Percentiles rank a stretch among this genome's conserved stretches.
phyloP scores from a whole-genome alignment of 2,797 vertebrate genomes.

The Pantherophis alleghaniensis region DNA sequence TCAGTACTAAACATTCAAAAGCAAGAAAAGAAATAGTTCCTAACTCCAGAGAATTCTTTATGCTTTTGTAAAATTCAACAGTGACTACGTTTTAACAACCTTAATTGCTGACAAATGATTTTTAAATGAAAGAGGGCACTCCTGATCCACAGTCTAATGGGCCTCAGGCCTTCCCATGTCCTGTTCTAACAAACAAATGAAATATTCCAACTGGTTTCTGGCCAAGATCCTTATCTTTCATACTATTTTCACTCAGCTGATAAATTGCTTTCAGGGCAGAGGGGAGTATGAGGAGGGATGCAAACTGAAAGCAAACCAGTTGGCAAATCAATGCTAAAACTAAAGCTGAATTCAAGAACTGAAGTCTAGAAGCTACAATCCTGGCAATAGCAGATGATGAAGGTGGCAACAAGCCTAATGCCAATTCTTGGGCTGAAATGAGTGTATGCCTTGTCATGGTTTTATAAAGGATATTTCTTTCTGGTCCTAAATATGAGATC shows the following conservation, averaged over 20 bases:
- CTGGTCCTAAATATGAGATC: not conserved
- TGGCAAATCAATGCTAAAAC: not conserved
- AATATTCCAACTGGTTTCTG: not conserved
- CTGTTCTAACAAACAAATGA: not conserved
- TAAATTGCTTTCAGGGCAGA: not conserved
- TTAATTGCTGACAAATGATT: conserved; percentile 34
- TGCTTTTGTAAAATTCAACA: conserved; percentile 14
- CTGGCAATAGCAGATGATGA: not conserved
- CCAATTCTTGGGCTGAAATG: not conserved
- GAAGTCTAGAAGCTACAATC: not conserved
- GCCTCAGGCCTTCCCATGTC: not conserved
- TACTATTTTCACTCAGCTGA: not conserved
- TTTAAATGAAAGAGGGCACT: conserved; percentile 6
- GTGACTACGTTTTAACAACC: conserved; percentile 39
- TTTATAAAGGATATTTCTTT: not conserved
- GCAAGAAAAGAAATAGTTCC: conserved; percentile 9
- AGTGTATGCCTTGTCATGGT: not conserved
- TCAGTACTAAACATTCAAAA: conserved; percentile 33
- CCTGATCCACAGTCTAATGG: conserved; percentile 26
- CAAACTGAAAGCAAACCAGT: not conserved
- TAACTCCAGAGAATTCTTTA: conserved; percentile 6
- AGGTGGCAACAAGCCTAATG: not conserved
- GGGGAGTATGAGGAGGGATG: not conserved
- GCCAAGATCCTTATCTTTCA: not conserved
- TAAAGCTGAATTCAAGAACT: not conserved